phyloP scores from a whole-genome alignment of 2,797 vertebrate genomes.

The Darevskia nairensis region DNA sequence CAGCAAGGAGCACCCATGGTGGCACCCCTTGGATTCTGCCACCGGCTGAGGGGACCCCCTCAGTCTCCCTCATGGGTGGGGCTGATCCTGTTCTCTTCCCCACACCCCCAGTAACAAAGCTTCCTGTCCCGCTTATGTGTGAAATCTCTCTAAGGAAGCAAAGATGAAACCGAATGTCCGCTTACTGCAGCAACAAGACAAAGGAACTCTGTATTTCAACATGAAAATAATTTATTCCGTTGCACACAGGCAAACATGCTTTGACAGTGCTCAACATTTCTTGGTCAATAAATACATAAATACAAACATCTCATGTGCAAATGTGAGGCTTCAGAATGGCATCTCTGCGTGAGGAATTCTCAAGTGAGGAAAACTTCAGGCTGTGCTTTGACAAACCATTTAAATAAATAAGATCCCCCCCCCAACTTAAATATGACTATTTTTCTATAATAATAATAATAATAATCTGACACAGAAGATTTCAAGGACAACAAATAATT shows the following conservation, averaged over 20 bases:
- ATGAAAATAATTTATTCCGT: slow-evolving; percentile 22
- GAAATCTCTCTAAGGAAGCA: neutral
- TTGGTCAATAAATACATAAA: slow-evolving; percentile 38
- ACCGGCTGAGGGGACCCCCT: too few relatives aligned
- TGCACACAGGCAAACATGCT: slow-evolving; percentile 10
- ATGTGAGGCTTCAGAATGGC: neutral
- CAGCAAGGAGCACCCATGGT: too few relatives aligned
- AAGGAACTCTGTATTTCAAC: neutral
- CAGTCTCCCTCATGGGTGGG: too few relatives aligned
- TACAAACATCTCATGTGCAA: neutral
- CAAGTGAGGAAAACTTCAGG: neutral
- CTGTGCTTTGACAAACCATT: neutral
- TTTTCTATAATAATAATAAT: neutral
- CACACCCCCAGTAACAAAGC: too few relatives aligned
- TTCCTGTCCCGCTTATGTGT: neutral
- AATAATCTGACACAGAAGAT: neutral
- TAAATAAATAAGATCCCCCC: neutral
- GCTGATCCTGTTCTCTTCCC: too few relatives aligned
- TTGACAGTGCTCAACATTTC: neutral
- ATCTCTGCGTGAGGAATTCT: neutral
- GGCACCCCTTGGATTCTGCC: too few relatives aligned
- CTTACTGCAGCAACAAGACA: neutral
- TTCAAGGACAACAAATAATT: slow-evolving; percentile 16
- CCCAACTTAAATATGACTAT: neutral
- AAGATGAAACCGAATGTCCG: neutral